Base-by-base conservation (phyloP, 2,797 vertebrate species). In the Botia kubotai region DNA sequence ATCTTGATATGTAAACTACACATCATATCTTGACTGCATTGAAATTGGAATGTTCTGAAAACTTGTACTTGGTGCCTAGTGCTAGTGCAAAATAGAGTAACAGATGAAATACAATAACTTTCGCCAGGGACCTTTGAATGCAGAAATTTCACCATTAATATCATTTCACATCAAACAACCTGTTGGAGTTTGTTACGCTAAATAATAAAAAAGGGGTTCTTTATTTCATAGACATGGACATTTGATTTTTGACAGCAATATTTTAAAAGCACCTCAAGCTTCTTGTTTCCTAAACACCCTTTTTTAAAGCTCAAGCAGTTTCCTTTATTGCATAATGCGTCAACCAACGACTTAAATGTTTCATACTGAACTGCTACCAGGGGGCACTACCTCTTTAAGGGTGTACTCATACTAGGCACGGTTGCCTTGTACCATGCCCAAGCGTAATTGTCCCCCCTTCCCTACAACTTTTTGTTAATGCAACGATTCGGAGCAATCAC, bases 271-370 rank as follows among this genome's bases (percentile, higher is more conserved):
- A 89, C 88, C 87, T 90, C 76, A 87, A 46, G 43, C 43, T 46
- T 46, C 43, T 46, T 2, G 43, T 90, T 89, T 82, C 76, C 67
- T 87, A 86, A 87, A 86, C 87, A 85, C 86, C 85, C 81, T 89
- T 87, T 87, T 91, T 85, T 70, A 79, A 82, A 87, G 86, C 89
- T 89, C 79, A 90, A 86, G 86, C 89, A 91, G 87, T 89, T 87
- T 79, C 88, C 88, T 93, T 92, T 91, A 88, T 91, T 91, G 89
- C 88, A 93, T 91, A 89, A 88, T 89, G 92, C 86, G 89, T 92
- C 87, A 91, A 85, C 83, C 81, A 86, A 85, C 87, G 86, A 74
- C 87, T 87, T 87, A 85, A 87, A 87, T 90, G 90, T 88, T 89
- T 88, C 84, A 90, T 90, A 89, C 89, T 79, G 60, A 69, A 21